Conservation (phyloP, 2,888 invertebrate species). For the Apodemia hepburni region DNA sequence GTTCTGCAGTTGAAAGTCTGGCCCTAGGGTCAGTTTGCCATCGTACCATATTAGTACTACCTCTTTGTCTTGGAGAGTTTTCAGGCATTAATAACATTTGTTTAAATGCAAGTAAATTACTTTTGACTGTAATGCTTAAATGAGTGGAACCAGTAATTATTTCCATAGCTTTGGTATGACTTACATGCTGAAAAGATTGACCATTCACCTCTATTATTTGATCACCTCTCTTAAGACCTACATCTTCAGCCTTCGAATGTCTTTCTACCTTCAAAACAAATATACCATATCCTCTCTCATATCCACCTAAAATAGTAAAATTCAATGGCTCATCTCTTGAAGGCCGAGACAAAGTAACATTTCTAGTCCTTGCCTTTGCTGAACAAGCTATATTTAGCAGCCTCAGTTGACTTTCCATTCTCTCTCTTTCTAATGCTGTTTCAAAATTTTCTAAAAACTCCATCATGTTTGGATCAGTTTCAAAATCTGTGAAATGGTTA, state of each 20-base stretch:
- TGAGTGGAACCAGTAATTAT: slow-evolving; percentile 96
- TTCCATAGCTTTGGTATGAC: slow-evolving; percentile 94
- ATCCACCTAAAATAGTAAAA: slow-evolving; percentile 96
- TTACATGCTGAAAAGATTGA: slow-evolving; percentile 96
- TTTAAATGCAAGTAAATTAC: slow-evolving; percentile 94
- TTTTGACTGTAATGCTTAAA: slow-evolving; percentile 97
- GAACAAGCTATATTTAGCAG: slow-evolving; percentile 98
- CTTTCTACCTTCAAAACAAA: slow-evolving; percentile 97
- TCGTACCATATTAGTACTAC: slow-evolving; percentile 83
- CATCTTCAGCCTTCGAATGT: slow-evolving; percentile 96
- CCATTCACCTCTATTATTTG: slow-evolving; percentile 99
- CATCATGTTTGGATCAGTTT: slow-evolving; percentile 97
- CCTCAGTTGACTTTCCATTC: slow-evolving; percentile 90
- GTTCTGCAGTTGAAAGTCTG: slow-evolving; percentile 89
- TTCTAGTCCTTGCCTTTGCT: slow-evolving; percentile 96
- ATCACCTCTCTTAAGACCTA: slow-evolving; percentile 97
- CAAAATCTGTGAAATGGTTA: slow-evolving; percentile 98
- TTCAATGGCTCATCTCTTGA: slow-evolving; percentile 96
- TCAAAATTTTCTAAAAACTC: slow-evolving; percentile 97
- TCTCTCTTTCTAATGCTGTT: slow-evolving; percentile 89
- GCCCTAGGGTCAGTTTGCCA: slow-evolving; percentile 86
- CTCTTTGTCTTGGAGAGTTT: slow-evolving; percentile 88
- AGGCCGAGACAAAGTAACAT: slow-evolving; percentile 94
- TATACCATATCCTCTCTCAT: slow-evolving; percentile 94
- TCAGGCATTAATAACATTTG: slow-evolving; percentile 86